These are phyloP conservation scores for Arizona elegans DNA, from an alignment of 2,113 vertebrate species.

Conservation along the genomic window DNA sequence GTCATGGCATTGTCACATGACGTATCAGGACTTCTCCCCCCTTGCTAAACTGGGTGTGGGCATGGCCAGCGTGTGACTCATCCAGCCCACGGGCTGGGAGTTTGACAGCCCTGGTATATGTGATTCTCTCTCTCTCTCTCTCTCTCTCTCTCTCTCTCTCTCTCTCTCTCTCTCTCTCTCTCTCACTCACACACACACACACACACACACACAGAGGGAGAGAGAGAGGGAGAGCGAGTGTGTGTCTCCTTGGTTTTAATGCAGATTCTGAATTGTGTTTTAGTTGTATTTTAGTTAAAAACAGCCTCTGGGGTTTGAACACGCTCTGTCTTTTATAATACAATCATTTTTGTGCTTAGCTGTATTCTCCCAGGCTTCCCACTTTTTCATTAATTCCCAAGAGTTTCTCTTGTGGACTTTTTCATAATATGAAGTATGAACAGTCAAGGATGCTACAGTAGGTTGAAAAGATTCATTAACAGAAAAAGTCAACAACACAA, in stretches of 20 bases:
- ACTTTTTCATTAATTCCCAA: background rate
- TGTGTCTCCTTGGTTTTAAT: background rate
- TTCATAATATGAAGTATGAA: background rate
- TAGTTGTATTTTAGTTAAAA: background rate
- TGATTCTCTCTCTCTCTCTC: too few relatives aligned
- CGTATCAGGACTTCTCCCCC: too few relatives aligned
- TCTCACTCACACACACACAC: too few relatives aligned
- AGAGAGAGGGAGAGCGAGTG: too few relatives aligned
- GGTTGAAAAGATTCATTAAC: background rate
- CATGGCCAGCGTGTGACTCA: accelerated
- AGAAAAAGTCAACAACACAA: background rate
- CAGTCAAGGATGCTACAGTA: background rate
- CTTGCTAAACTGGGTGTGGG: too few relatives aligned
- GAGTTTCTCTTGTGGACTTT: background rate
- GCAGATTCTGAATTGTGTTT: background rate
- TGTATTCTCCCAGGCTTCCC: background rate
- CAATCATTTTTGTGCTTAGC: background rate
- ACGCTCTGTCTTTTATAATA: background rate
- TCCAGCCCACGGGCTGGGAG: too few relatives aligned
- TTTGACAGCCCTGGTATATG: too few relatives aligned
- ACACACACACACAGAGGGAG: too few relatives aligned
- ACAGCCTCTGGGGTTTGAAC: background rate
- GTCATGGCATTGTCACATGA: too few relatives aligned
- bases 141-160: too few relatives aligned
- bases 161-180: too few relatives aligned